Percentiles rank a stretch among this genome's conserved stretches.
phyloP scores from a whole-genome alignment of 2,113 vertebrate species.

The Macaca nemestrina region DNA sequence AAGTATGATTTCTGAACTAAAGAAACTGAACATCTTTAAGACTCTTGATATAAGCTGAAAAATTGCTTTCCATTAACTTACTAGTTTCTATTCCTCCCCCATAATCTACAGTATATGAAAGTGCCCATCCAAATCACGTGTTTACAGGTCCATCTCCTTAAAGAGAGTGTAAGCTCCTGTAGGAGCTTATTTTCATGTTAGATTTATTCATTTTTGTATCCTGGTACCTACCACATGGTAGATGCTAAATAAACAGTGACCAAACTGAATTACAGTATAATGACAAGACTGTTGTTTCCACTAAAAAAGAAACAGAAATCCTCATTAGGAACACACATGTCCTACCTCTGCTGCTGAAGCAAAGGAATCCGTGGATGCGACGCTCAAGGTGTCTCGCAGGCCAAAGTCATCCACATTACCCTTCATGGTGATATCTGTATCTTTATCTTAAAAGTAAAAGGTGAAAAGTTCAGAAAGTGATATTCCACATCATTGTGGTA shows the following conservation, averaged over 20 bases:
- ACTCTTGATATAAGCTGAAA: not conserved
- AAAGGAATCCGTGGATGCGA: slow-evolving; percentile 94
- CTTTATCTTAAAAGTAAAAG: slow-evolving; percentile 86
- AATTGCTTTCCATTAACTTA: not conserved
- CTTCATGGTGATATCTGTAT: slow-evolving; percentile 85
- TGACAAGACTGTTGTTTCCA: not conserved
- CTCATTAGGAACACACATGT: not conserved
- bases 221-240: not conserved
- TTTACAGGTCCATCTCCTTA: not conserved
- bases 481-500: not conserved
- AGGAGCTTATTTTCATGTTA: not conserved
- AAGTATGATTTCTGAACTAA: slow-evolving; percentile 33
- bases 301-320: not conserved
- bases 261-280: not conserved
- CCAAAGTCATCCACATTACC: slow-evolving; percentile 88
- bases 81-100: not conserved
- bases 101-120: not conserved
- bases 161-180: not conserved
- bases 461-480: not conserved
- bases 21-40: not conserved
- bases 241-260: not conserved
- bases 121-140: not conserved
- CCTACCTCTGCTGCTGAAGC: slow-evolving; percentile 95
- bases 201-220: not conserved
- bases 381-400: slow-evolving; percentile 90